Evolutionary conservation across 2,113 vertebrate genomes (phyloP).

Genomic region (Aramus guarauna): DNA sequence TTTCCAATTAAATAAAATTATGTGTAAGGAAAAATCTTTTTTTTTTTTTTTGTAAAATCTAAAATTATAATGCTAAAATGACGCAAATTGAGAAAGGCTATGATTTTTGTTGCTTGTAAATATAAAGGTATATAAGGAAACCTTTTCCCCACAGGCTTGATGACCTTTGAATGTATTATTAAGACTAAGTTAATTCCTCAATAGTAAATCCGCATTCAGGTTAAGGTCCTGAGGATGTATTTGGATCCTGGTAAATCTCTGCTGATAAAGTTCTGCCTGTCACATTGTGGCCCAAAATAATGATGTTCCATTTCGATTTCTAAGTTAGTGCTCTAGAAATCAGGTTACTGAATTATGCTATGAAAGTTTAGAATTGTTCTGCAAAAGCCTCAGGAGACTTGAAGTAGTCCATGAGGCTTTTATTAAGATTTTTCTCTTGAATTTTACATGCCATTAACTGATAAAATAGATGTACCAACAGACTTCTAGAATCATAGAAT

Average conservation of each 20-base stretch:
- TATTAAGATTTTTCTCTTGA: neutral
- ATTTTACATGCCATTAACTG: neutral
- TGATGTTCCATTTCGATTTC: neutral
- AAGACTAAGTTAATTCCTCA: neutral
- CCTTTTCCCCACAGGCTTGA: neutral
- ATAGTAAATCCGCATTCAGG: neutral
- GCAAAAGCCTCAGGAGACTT: neutral
- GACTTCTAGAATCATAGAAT: too few relatives aligned
- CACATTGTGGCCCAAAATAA: neutral
- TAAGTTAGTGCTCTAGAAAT: neutral
- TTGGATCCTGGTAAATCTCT: neutral
- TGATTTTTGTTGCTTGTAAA: neutral
- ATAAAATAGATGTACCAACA: neutral
- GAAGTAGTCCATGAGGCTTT: neutral
- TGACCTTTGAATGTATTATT: neutral
- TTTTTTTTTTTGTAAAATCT: neutral
- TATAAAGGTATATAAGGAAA: neutral
- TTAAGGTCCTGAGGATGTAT: neutral
- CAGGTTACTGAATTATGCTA: neutral
- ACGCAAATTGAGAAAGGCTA: neutral
- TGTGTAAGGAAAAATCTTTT: neutral
- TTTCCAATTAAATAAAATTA: neutral
- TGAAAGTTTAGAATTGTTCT: neutral
- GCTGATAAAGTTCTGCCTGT: neutral
- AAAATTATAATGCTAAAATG: neutral